Base-by-base conservation (phyloP, 2,113 vertebrate genomes). In the Ceyx cyanopectus region DNA sequence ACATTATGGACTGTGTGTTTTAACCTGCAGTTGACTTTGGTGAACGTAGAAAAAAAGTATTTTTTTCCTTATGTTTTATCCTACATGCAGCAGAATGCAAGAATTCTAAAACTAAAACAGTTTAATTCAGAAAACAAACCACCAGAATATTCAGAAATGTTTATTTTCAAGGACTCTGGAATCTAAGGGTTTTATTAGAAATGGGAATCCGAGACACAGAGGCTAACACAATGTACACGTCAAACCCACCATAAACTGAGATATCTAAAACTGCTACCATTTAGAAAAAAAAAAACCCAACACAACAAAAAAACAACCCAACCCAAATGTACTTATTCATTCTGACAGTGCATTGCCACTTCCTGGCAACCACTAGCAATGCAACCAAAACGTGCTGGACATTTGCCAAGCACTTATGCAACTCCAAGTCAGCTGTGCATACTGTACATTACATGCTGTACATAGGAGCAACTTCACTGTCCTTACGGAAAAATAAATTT, bases 331-430 rank as follows among this genome's bases (percentile, higher is more conserved):
- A 75, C 45, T 65, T 92, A 75, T 7, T 81, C 45, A n/a, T 53
- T 67, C 75, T 79, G 72, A 68, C 60, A 76, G 5, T 66, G 63
- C 89, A 56, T 58, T 69, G 51, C 45, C 63, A 92, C 46, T 93
- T 95, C 95, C 75, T 37, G 89, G 78, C 70, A 94, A 65, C 10
- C 24, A 50, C 34, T 15, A 34, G 77, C 27, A 81, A 73, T 1
- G 27, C 89, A 79, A 85, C 40, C 1, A 4, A 73, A 94, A 80
- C 58, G 37, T 0, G 0, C 43, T 92, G 95, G 91, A 56, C 19
- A 54, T 18, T 29, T 60, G 92, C 94, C 94, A 96, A 89, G 61
- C 7, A 22, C 87, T 96, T 95, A 92, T 0, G 48, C 87, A 95
- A 96, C 70, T 23, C 70, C 73, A 58, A 32, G 58, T 61, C 81